These are phyloP conservation scores for Pinctada fucata DNA, from an alignment of 2,888 invertebrate species.

Conservation along the genomic window DNA sequence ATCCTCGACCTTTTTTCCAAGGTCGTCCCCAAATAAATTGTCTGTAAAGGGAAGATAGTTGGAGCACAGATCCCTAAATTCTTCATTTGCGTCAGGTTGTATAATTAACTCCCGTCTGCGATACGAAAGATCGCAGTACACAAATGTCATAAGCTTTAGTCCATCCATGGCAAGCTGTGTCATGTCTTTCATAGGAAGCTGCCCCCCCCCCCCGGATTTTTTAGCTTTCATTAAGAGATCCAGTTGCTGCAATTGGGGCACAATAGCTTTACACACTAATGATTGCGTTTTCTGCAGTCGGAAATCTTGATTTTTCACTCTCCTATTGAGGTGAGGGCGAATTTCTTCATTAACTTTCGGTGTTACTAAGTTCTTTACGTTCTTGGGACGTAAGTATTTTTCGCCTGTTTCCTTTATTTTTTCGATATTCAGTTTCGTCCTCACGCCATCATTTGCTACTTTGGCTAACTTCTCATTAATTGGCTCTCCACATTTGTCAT, in stretches of 20 bases:
- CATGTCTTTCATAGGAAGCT: neutral
- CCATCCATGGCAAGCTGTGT: neutral
- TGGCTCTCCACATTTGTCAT: constrained; percentile 6
- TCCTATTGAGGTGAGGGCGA: neutral
- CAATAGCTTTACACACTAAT: constrained; percentile 9
- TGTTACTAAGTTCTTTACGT: constrained; percentile 1
- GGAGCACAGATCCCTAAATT: constrained; percentile 10
- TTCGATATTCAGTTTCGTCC: neutral
- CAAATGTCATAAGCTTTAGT: neutral
- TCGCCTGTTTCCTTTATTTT: constrained; percentile 8
- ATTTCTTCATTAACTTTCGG: constrained; percentile 10
- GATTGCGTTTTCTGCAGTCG: constrained; percentile 2
- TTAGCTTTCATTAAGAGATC: too few species aligned
- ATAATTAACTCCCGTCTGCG: constrained; percentile 15
- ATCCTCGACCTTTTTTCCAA: constrained; percentile 11
- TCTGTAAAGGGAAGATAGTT: neutral
- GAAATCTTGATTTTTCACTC: constrained; percentile 4
- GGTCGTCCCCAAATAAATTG: too few species aligned
- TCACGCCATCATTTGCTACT: constrained; percentile 4
- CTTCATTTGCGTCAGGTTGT: constrained; percentile 16
- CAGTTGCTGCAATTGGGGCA: neutral
- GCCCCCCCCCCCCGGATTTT: neutral
- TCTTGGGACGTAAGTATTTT: constrained; percentile 7
- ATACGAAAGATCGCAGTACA: constrained; percentile 10
- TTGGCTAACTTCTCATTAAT: constrained; percentile 4